Conservation (phyloP, 2,888 invertebrate genomes). For the Cremastinae sp. region DNA sequence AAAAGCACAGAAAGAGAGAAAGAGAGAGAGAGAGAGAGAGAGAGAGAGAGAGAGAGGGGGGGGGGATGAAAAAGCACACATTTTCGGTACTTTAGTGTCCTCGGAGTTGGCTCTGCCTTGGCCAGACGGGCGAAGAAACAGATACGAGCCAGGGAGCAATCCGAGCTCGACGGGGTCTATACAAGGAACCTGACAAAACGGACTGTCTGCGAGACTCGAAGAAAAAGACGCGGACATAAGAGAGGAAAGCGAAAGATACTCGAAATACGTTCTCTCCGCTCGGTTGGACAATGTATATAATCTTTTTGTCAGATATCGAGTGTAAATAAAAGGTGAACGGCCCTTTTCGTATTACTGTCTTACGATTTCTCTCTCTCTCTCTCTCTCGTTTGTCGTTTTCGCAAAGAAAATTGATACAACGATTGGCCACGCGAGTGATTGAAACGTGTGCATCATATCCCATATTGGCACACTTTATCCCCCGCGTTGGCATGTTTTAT, state of each 20-base stretch:
- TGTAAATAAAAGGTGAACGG: conserved; percentile 35
- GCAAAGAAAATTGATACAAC: conserved; percentile 1
- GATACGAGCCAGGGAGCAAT: not conserved
- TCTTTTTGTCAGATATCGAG: conserved; percentile 17
- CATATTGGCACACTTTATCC: no score
- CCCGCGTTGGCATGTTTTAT: conserved; percentile 9
- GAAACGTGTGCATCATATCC: conserved; percentile 1
- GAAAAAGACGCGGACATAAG: conserved; percentile 17
- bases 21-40: no score
- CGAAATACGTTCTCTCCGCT: conserved; percentile 21
- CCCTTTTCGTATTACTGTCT: conserved; percentile 11
- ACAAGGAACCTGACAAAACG: not conserved
- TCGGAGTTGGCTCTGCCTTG: no score
- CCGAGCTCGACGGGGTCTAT: not conserved
- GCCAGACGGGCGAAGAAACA: no score
- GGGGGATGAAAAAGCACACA: not conserved
- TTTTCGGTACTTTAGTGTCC: conserved; percentile 38
- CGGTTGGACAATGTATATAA: conserved; percentile 24
- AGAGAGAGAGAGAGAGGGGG: no score
- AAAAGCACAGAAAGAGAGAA: conserved; percentile 36
- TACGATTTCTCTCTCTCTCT: conserved; percentile 1
- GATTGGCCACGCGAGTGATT: conserved; percentile 11
- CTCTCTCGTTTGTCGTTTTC: not conserved
- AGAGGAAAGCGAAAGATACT: not conserved
- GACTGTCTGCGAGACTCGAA: conserved; percentile 1